Conservation (phyloP, 2,113 vertebrate genomes). For the Crotalus viridis region DNA sequence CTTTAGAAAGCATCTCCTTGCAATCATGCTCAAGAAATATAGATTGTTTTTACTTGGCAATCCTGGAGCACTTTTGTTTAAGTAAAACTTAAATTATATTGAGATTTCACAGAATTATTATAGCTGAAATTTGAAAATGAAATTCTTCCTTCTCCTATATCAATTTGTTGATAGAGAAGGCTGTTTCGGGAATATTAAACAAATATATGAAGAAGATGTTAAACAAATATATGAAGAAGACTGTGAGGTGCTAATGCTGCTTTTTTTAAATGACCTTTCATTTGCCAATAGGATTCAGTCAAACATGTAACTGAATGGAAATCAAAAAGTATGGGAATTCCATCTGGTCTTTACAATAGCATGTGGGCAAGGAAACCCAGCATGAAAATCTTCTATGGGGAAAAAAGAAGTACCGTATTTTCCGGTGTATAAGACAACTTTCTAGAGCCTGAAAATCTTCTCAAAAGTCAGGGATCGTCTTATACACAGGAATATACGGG, state of each 20-base stretch:
- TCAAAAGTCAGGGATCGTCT: too few species aligned
- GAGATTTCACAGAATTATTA: neutral
- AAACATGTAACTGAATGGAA: neutral
- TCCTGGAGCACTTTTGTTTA: neutral
- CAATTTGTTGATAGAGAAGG: neutral
- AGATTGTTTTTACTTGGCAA: neutral
- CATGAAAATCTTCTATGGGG: neutral
- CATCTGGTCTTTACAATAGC: neutral
- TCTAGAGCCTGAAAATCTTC: too few species aligned
- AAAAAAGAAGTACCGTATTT: neutral
- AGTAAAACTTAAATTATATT: neutral
- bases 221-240: neutral
- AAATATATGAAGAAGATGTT: neutral
- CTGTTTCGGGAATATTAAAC: neutral
- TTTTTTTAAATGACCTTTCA: neutral
- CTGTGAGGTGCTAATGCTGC: neutral
- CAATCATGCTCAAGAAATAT: neutral
- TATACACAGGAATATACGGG: too few species aligned
- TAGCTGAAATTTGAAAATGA: neutral
- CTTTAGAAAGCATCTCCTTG: neutral
- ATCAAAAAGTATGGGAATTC: neutral
- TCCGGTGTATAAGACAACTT: too few species aligned
- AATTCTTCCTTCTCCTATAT: neutral
- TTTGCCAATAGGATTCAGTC: neutral
- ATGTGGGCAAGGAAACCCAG: neutral